Evolutionary conservation across 1,140 invertebrate species (phyloP), one percentile per base, ranked within the genome.

Genomic region (Drosophila kikkawai): DNA sequence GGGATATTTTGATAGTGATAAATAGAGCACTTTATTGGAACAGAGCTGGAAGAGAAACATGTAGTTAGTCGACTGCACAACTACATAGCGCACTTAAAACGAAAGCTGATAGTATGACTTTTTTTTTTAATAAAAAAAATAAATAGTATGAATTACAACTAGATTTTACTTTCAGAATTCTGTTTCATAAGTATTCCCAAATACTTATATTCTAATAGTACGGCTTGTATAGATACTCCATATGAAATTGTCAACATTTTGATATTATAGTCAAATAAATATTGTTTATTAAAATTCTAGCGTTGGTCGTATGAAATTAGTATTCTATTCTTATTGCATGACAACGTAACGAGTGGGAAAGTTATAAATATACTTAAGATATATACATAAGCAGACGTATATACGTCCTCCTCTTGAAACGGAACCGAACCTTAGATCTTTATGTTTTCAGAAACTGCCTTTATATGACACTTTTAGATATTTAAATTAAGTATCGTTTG

Each of bases 1-100:
- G 12, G 26, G 32, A 15, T 44, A 9, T 34, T 67, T 5, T 34
- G 45, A 69, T 68, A 68, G 19, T 69, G 36, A n/a, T 17, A 68
- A 51, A 68, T 29, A 29, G 22, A 19, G 22, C n/a, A 13, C 17
- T 34, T 39, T 50, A 29, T 66, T 67, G 7, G 6, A 11, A 13
- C 36, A 67, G 36, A 63, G 26, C 17, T 68, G 63, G 45, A 29
- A n/a, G 12, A 37, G 13, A 34, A 4, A 8, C 13, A 34, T 13
- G 13, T 15, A 19, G 36, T 56, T 22, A 1, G 34, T 26, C 26
- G 26, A n/a, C n/a, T n/a, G n/a, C n/a, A n/a, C n/a, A 2, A 22
- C 22, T 1, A 29, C 26, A 29, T 5, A 29, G 6, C 7, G 26
- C 26, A 29, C 26, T 26, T 26, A 26, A 26, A 4, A 26, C 4